Conservation (phyloP, 2,888 invertebrate species). For the Strigamia transsilvanica region DNA sequence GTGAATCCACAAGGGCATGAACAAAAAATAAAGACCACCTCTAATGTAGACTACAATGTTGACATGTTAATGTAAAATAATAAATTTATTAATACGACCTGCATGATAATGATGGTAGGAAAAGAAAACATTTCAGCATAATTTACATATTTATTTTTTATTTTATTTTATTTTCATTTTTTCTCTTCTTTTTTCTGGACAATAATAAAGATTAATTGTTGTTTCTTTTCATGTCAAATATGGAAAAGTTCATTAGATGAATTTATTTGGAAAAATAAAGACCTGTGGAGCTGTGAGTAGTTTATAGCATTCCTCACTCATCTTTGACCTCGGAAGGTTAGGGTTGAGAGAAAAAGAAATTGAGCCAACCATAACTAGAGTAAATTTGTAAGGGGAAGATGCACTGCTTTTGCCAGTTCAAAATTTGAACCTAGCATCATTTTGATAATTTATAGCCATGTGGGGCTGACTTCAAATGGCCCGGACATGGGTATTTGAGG, state of each 20-base stretch:
- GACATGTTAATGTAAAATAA: slow-evolving; percentile 43
- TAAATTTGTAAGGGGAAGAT: slow-evolving; percentile 45
- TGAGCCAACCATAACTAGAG: slow-evolving; percentile 40
- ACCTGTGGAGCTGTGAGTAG: slow-evolving; percentile 18
- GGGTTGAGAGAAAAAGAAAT: slow-evolving; percentile 36
- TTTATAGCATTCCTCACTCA: slow-evolving; percentile 39
- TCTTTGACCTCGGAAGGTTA: slow-evolving; percentile 45
- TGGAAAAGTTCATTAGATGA: background rate
- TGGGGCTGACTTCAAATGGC: slow-evolving; percentile 42
- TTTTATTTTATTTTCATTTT: background rate
- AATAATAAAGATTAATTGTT: background rate
- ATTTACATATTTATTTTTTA: background rate
- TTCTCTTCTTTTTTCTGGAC: background rate
- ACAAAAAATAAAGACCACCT: slow-evolving; percentile 17
- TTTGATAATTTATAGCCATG: slow-evolving; percentile 22
- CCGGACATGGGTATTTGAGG: slow-evolving; percentile 19
- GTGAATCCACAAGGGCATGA: slow-evolving; percentile 10
- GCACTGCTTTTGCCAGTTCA: slow-evolving; percentile 38
- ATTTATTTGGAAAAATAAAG: slow-evolving; percentile 25
- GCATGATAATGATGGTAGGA: slow-evolving; percentile 14
- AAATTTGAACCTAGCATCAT: slow-evolving; percentile 35
- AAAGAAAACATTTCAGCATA: background rate
- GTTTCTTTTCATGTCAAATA: background rate
- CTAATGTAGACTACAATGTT: slow-evolving; percentile 22
- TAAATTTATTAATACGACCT: slow-evolving; percentile 35